Evolutionary conservation across 2,797 vertebrate genomes (phyloP), one percentile per base, ranked within the genome.

Genomic region (Coccyzus lansbergi): DNA sequence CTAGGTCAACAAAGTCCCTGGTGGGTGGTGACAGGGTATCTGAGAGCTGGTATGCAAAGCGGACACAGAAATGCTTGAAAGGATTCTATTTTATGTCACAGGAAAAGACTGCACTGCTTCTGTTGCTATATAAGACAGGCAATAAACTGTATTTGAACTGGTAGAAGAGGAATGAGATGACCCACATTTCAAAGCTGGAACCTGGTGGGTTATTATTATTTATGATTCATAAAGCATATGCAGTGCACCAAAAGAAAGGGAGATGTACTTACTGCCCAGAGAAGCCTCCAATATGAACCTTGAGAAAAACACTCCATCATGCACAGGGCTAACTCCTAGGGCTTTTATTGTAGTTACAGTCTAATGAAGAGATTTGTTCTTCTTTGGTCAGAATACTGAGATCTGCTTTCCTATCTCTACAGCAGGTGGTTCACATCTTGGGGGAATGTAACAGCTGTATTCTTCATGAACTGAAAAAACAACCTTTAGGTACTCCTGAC

Each of bases 131-230:
- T 78, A 86, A 89, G 91, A 76, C 56, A 78, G 80, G 72, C 64
- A 96, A 92, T 94, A 96, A 96, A 94, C 93, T 88, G 67, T 67
- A 86, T 91, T 79, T 94, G 93, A 95, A 94, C 81, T 67, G 69
- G 62, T 75, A 71, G 69, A 88, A 91, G 83, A 83, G 49, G 67
- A 90, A 34, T 70, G 90, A 93, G 80, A 94, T 90, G 86, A 94
- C 94, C 91, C 92, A 94, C 38, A 93, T 95, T 93, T 96, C 80
- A 92, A 96, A 95, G 91, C 67, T 82, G 64, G 82, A 96, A 93
- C 67, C 64, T 75, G n/a, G 83, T 75, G 53, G 38, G 86, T 93
- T 92, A 88, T 95, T 94, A 94, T 83, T 95, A 93, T 94, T 95
- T 92, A 89, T 86, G 92, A 96, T 91, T 92, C 89, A 79, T 63